These are phyloP conservation scores for Egretta garzetta DNA, from an alignment of 2,113 vertebrate genomes.

Conservation along the genomic window DNA sequence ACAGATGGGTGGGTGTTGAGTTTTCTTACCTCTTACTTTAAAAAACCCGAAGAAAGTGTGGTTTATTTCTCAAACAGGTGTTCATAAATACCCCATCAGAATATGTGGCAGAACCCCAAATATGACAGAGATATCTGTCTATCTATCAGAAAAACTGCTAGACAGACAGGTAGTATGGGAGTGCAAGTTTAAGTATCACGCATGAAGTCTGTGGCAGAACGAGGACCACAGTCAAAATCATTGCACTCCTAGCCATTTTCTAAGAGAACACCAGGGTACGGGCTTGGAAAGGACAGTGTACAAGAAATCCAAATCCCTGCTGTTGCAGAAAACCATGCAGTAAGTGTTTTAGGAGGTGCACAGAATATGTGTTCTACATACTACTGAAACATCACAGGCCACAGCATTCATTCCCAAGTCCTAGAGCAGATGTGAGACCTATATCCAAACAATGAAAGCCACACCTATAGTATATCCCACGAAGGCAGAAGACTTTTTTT, in stretches of 20 bases:
- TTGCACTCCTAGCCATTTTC: background rate
- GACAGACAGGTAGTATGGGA: background rate
- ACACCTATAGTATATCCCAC: background rate
- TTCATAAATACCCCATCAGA: background rate
- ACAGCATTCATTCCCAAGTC: background rate
- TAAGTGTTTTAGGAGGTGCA: background rate
- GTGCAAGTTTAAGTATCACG: background rate
- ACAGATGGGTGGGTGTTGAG: too few relatives aligned
- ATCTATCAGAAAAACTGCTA: background rate
- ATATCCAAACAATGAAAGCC: background rate
- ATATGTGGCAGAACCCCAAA: background rate
- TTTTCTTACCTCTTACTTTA: background rate
- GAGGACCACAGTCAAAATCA: background rate
- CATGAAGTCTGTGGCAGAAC: background rate
- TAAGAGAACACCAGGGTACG: background rate
- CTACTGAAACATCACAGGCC: background rate
- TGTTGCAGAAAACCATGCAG: background rate
- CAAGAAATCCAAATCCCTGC: background rate
- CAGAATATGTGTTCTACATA: background rate
- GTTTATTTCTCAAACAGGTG: background rate
- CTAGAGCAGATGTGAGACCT: background rate
- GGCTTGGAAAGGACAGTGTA: background rate
- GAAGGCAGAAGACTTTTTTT: background rate
- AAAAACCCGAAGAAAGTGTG: rapidly evolving
- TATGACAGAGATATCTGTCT: background rate